Evolutionary conservation across 2,888 invertebrate genomes (phyloP).

Genomic region (Auanema sp.): DNA sequence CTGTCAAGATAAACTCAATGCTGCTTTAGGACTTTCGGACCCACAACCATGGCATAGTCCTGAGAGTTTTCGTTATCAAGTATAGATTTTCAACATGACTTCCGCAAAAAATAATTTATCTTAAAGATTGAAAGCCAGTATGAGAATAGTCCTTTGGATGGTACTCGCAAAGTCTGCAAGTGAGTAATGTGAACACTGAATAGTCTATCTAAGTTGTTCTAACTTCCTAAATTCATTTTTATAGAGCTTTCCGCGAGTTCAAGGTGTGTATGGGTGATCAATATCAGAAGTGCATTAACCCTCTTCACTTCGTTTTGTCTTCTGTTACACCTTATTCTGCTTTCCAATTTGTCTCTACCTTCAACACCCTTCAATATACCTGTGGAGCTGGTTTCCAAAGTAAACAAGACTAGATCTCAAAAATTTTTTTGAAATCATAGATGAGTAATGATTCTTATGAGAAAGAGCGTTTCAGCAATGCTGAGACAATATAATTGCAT

Average conservation of each 20-base stretch:
- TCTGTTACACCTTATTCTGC: conserved; percentile 30
- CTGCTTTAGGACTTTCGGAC: conserved; percentile 23
- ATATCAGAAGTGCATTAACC: conserved; percentile 39
- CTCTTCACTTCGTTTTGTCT: conserved; percentile 32
- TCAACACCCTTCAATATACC: conserved; percentile 52
- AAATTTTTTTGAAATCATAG: not conserved
- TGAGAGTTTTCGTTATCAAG: conserved; percentile 31
- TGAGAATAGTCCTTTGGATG: conserved; percentile 31
- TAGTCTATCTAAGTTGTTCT: not conserved
- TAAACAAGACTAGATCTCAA: too few relatives aligned
- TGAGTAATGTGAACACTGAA: conserved; percentile 3
- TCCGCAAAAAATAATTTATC: not conserved
- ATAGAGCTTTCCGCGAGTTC: conserved; percentile 49
- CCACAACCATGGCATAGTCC: conserved; percentile 38
- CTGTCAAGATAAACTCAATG: conserved; percentile 28
- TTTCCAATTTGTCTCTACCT: conserved; percentile 47
- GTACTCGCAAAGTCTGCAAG: conserved; percentile 45
- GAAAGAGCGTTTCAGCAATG: conserved; percentile 26
- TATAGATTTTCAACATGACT: not conserved
- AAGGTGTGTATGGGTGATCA: conserved; percentile 38
- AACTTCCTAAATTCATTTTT: not conserved
- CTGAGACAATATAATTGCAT: conserved; percentile 40
- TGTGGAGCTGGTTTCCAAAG: conserved; percentile 54
- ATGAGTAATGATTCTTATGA: not conserved
- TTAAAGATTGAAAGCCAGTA: conserved; percentile 44